Evolutionary conservation across 2,888 invertebrate genomes (phyloP).

Genomic region (Caenorhabditis macrosperma): DNA sequence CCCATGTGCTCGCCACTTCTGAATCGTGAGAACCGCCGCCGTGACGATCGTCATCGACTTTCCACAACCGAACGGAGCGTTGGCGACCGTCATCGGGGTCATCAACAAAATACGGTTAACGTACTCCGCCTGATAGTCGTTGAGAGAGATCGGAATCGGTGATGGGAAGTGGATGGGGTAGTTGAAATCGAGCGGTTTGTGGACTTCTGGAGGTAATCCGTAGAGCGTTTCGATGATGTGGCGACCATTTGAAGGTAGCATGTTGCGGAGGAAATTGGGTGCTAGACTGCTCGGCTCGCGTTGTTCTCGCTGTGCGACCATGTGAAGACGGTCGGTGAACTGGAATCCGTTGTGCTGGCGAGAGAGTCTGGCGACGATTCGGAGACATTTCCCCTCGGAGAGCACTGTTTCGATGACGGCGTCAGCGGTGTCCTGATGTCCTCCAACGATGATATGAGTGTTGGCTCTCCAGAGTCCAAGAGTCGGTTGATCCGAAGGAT

Average conservation of each 20-base stretch:
- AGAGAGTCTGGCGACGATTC: slow-evolving; percentile 16
- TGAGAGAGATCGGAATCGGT: background rate
- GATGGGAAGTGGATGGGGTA: too few species aligned
- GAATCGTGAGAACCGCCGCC: slow-evolving; percentile 6
- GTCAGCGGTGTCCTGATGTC: background rate
- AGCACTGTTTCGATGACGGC: slow-evolving; percentile 9
- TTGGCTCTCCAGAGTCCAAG: slow-evolving; percentile 3
- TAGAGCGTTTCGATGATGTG: background rate
- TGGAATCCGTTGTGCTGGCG: background rate
- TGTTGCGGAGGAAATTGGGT: background rate
- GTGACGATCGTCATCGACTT: slow-evolving; percentile 39
- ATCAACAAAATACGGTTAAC: background rate
- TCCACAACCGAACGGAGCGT: slow-evolving; percentile 37
- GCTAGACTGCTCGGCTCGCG: background rate
- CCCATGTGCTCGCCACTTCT: background rate
- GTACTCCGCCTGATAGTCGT: slow-evolving; percentile 6
- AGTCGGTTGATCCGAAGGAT: background rate
- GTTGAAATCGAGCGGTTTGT: too few species aligned
- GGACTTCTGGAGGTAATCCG: background rate
- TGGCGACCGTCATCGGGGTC: slow-evolving; percentile 9
- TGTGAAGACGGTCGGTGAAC: background rate
- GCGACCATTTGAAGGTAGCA: slow-evolving; percentile 5
- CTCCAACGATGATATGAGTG: background rate
- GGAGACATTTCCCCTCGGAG: background rate
- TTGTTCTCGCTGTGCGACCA: slow-evolving; percentile 8